Evolutionary conservation across 2,888 invertebrate species (phyloP), one percentile per base, ranked within the genome.

Genomic region (Platycnemis pennipes): DNA sequence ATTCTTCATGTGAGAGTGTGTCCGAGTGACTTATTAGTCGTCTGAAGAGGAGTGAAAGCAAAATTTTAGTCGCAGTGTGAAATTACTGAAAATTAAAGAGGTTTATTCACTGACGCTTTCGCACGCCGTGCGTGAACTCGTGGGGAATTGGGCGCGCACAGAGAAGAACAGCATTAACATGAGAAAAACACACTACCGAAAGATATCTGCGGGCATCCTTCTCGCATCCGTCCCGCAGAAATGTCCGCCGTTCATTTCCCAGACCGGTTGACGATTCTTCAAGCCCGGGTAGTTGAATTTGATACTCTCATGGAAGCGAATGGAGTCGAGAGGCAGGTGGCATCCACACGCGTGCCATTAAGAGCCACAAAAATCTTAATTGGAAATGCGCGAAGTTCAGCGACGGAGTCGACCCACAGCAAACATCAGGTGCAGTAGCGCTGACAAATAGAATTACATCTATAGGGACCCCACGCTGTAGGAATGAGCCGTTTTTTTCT

Each of bases 401-500:
- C 37, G 13, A 37, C 37, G 13, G 77, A 77, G 77, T 77, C 77
- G 77, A 77, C 77, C 77, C 77, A 1, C 7, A 26, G 37, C 31
- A 77, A 77, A 77, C 77, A 77, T 37, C 77, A 77, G 77, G 77
- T 37, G 13, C 77, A 77, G 31, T 8, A 2, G 31, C 77, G 77
- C 37, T 77, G 77, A 77, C 77, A 77, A 77, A 77, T 77, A 77
- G 77, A 77, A 77, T 77, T 77, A 77, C 77, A 77, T 37, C 77
- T 77, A 77, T 77, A 77, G 26, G 77, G 13, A 13, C 77, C 77
- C 31, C 31, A 26, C 26, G 31, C 77, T 37, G 22, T 13, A 77
- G 77, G 37, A 77, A 77, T 77, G 77, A 37, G 37, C 77, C 26
- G 8, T 77, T 77, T 77, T 69, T 77, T 77, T 37, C 37, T 77